Conservation (phyloP, 2,888 invertebrate species). For the Thecophora atra region DNA sequence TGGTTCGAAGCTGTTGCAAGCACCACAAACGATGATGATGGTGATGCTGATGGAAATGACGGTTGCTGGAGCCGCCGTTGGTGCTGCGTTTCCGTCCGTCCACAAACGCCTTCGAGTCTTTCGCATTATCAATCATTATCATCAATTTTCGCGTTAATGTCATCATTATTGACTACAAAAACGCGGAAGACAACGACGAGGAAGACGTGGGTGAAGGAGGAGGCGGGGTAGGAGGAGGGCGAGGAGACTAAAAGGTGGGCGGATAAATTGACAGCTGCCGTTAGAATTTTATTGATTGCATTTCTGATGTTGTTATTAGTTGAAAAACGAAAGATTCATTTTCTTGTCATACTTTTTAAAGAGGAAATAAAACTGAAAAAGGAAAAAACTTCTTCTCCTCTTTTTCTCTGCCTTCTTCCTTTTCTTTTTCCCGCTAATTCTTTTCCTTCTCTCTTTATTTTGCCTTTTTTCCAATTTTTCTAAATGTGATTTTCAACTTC, state of each 20-base stretch:
- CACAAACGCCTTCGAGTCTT: not conserved
- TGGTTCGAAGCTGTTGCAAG: conserved; percentile 16
- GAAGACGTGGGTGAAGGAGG: not conserved
- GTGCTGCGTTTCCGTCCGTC: not conserved
- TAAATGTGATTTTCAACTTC: no score
- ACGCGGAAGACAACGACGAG: not conserved
- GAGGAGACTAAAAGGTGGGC: not conserved
- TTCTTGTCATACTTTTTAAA: not conserved
- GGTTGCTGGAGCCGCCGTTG: not conserved
- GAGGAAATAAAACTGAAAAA: not conserved
- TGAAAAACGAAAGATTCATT: no score
- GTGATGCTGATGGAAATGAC: not conserved
- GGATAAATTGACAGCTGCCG: no score
- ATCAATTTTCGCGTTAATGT: conserved; percentile 18
- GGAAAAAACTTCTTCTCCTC: not conserved
- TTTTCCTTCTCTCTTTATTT: no score
- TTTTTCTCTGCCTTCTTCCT: no score
- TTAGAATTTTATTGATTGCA: no score
- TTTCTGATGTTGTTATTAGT: no score
- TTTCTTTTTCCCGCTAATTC: no score
- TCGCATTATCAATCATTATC: not conserved
- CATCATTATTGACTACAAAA: conserved; percentile 17
- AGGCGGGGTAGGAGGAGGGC: not conserved
- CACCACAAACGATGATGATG: not conserved
- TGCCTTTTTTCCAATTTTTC: no score